Evolutionary conservation across 1,140 invertebrate species (phyloP), one percentile per base, ranked within the genome.

Genomic region (Neodiprion lecontei): DNA sequence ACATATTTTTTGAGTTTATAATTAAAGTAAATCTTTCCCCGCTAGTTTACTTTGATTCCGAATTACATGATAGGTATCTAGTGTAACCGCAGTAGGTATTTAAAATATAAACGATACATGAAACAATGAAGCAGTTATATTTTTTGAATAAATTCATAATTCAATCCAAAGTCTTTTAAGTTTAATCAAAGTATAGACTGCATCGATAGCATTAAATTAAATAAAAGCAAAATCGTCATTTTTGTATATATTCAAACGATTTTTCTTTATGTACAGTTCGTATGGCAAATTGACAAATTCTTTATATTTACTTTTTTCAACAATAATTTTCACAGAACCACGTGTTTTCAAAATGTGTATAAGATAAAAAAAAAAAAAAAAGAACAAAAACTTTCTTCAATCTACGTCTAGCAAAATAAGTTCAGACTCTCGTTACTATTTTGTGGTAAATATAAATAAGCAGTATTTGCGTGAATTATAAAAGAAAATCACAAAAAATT

Each of bases 261-360:
- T 40, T 40, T 40, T 40, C 28, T 3, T 40, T 61, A 61, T 61
- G 11, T 61, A 61, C 53, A 61, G 53, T 61, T 9, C 5, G n/a
- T 61, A 61, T 61, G 53, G 53, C 53, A 61, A 61, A 61, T 61
- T 61, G 11, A 61, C 53, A 61, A 61, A 61, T 40, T 40, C 28
- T 40, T 40, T 40, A 61, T 17, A 12, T 14, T 14, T 3, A 3
- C 17, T 21, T 40, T 40, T 40, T 40, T 40, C 28, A 40, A 40
- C 28, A 40, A 40, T 3, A 40, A 40, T 3, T 40, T 40, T 40
- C 28, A 5, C 28, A 40, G 28, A 40, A 40, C 28, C 28, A 40
- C 28, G 28, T 40, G 5, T 40, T 40, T 40, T 40, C 5, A 40
- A 40, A 40, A 40, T 40, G 28, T 40, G 28, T 40, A 40, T 40